Conservation (phyloP, 2,797 vertebrate species). For the Thripadectes ignobilis region DNA sequence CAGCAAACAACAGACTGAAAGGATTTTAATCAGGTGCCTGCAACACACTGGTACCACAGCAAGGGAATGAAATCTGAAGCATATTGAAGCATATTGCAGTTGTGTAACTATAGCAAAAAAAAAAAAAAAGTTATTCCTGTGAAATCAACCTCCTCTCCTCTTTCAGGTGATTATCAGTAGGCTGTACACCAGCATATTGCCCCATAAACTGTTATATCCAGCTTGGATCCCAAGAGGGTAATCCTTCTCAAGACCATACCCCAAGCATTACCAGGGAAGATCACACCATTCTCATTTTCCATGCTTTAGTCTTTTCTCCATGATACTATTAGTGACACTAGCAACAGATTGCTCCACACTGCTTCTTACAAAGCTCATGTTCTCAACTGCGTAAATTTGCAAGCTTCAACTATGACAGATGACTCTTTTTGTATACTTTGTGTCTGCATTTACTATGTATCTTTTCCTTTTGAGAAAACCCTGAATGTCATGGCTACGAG, state of each 20-base stretch:
- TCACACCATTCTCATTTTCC: background rate
- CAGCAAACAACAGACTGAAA: background rate
- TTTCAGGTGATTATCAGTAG: background rate
- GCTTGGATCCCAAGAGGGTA: background rate
- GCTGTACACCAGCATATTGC: background rate
- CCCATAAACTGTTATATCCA: background rate
- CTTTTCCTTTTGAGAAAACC: background rate
- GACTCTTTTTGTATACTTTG: background rate
- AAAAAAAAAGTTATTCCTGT: background rate
- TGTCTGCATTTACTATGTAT: background rate
- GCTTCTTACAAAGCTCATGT: background rate
- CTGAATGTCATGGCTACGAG: background rate
- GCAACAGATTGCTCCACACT: background rate
- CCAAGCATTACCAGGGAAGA: background rate
- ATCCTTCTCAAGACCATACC: rapidly evolving
- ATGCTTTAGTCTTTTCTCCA: background rate
- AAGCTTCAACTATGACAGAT: background rate
- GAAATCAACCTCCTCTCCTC: background rate
- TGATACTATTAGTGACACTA: background rate
- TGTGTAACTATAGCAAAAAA: background rate
- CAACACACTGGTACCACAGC: rapidly evolving
- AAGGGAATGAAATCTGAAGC: background rate
- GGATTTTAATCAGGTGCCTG: background rate
- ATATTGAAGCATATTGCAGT: background rate
- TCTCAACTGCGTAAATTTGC: background rate